Percentiles rank a stretch among this genome's conserved stretches.
phyloP scores from a whole-genome alignment of 1,140 invertebrate species.

The Metaphire vulgaris region DNA sequence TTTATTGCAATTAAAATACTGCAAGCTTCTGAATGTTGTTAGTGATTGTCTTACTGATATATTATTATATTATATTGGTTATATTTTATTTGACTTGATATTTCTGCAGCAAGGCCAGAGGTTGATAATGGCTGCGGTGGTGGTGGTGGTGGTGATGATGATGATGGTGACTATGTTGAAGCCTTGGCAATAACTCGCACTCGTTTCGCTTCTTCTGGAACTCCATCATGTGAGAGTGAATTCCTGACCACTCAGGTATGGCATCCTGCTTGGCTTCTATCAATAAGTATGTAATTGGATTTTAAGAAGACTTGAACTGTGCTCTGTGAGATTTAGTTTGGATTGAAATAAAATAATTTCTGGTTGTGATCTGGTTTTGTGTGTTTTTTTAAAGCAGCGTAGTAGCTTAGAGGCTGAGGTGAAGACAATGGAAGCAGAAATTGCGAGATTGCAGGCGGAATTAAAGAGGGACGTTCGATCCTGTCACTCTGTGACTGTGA shows the following conservation, averaged over 20 bases:
- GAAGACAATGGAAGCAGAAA: conserved; percentile 32
- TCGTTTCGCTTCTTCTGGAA: conserved; percentile 38
- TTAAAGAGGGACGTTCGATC: not conserved
- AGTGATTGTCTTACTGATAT: too few relatives aligned
- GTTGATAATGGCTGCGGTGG: conserved; percentile 25
- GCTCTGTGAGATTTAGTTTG: too few relatives aligned
- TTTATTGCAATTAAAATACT: too few relatives aligned
- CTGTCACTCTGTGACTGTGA: too few relatives aligned
- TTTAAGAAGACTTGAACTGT: not conserved
- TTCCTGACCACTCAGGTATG: conserved; percentile 39
- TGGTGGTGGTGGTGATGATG: not conserved
- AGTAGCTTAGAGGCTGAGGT: conserved; percentile 30
- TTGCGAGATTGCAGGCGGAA: conserved; percentile 28
- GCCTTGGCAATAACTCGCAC: not conserved
- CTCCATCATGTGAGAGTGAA: conserved; percentile 43
- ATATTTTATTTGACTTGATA: not conserved
- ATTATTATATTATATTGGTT: not conserved
- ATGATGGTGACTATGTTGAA: not conserved
- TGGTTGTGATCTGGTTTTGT: not conserved
- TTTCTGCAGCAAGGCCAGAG: conserved; percentile 19
- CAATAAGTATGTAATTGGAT: not conserved
- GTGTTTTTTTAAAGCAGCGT: conserved; percentile 29
- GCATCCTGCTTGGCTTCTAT: not conserved
- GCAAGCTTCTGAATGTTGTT: too few relatives aligned
- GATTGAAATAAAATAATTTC: too few relatives aligned